Evolutionary conservation across 2,797 vertebrate genomes (phyloP).

Genomic region (Falco berigora): DNA sequence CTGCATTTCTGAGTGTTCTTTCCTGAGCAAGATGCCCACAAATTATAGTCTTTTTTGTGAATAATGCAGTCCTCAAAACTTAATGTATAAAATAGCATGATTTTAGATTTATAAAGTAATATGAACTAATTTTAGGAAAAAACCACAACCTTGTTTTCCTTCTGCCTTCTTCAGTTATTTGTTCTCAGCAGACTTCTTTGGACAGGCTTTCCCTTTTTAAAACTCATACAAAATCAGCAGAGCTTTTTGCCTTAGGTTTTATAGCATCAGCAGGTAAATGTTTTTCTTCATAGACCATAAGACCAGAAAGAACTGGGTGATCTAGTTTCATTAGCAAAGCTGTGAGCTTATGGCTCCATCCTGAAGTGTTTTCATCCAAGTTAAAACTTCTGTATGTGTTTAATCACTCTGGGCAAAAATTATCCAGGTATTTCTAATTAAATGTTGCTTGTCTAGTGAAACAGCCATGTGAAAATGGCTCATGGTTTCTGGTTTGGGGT

Average conservation of each 20-base stretch:
- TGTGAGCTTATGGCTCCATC: background rate
- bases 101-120: background rate
- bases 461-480: background rate
- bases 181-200: background rate
- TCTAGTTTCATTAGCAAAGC: background rate
- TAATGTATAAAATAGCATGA: background rate
- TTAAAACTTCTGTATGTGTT: background rate
- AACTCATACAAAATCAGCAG: background rate
- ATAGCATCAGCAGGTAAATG: background rate
- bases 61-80: background rate
- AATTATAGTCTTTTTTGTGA: background rate
- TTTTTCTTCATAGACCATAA: background rate
- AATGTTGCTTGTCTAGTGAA: background rate
- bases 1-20: background rate
- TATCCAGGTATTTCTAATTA: background rate
- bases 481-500: background rate
- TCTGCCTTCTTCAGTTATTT: background rate
- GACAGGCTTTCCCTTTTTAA: background rate
- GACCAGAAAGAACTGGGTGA: background rate
- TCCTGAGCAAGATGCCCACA: background rate
- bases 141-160: background rate
- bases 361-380: background rate
- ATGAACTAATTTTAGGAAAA: background rate
- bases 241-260: background rate
- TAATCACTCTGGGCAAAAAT: background rate